phyloP scores from a whole-genome alignment of 2,888 invertebrate species.

The Pyrgus malvae region DNA sequence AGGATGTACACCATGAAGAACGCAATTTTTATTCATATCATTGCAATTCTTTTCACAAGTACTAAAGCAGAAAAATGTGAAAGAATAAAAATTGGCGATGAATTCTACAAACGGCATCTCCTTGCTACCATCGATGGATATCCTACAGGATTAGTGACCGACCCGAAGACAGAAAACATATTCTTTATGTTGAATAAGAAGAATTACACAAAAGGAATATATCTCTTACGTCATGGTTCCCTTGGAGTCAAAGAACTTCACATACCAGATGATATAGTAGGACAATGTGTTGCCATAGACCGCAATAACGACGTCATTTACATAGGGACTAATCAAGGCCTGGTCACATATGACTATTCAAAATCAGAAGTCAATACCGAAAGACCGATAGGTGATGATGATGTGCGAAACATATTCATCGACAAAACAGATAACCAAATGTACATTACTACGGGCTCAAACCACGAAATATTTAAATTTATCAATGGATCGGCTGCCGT shows the following conservation, averaged over 20 bases:
- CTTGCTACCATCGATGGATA: constrained; percentile 71
- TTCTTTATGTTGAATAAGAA: constrained; percentile 70
- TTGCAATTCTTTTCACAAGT: constrained; percentile 36
- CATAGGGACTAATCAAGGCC: constrained; percentile 70
- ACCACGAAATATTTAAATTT: constrained; percentile 65
- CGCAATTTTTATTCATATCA: constrained; percentile 37
- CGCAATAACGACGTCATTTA: constrained; percentile 53
- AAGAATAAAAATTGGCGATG: constrained; percentile 61
- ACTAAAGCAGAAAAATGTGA: constrained; percentile 64
- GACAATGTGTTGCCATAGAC: constrained; percentile 69
- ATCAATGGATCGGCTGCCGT: constrained; percentile 69
- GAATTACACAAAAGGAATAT: constrained; percentile 71
- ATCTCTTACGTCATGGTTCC: constrained; percentile 64
- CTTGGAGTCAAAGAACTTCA: constrained; percentile 64
- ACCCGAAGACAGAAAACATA: constrained; percentile 65
- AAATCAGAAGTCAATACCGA: constrained; percentile 63
- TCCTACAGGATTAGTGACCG: constrained; percentile 64
- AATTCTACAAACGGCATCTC: constrained; percentile 65
- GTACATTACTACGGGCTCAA: constrained; percentile 67
- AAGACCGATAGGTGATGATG: constrained; percentile 71
- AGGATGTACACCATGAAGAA: constrained; percentile 44
- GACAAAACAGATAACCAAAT: constrained; percentile 65
- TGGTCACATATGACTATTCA: constrained; percentile 63
- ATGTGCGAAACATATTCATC: constrained; percentile 65
- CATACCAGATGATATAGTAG: constrained; percentile 60